Base-by-base conservation (phyloP, 2,797 vertebrate genomes). In the Eutrigla gurnardus region DNA sequence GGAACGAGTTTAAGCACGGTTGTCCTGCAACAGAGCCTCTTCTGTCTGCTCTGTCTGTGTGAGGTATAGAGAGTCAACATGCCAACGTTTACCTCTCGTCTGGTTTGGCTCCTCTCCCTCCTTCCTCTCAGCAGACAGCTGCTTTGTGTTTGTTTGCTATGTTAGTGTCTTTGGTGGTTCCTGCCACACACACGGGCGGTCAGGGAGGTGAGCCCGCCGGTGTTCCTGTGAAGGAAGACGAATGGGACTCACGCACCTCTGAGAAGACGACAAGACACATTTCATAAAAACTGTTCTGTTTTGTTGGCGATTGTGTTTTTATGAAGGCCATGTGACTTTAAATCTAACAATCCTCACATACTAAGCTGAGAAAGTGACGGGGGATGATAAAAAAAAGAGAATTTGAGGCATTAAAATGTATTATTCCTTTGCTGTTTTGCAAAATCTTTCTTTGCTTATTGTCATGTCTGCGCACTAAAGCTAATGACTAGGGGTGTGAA, bases 111-210 rank as follows among this genome's bases (percentile, higher is more conserved):
- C 85, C 77, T 78, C 65, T 81, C 75, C 74, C 46, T 75, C 70
- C 60, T 58, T 82, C 84, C 79, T 86, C 79, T 78, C 43, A 81
- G 64, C 82, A 63, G 52, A 82, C 91, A 91, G 85, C 84, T 89
- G 88, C 50, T 91, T 88, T 82, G 61, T 86, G 84, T 91, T 88
- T 92, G 86, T 90, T 87, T 88, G 83, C 83, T 79, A 63, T 86
- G 85, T 77, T 73, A 61, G 70, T 62, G 71, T 79, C 71, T 81
- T 78, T 91, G 86, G 84, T 82, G 85, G 85, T 80, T 87, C 25
- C 25, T 25, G 84, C 78, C 83, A 77, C 79, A 86, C 86, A 83
- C 80, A 81, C 40, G 67, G 50, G 65, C 36, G 64, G 65, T 77
- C 67, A 66, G 32, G 65, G 61, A 72, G 78, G 71, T 68, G 81